Evolutionary conservation across 2,797 vertebrate genomes (phyloP).

Genomic region (Galaxias olidus): DNA sequence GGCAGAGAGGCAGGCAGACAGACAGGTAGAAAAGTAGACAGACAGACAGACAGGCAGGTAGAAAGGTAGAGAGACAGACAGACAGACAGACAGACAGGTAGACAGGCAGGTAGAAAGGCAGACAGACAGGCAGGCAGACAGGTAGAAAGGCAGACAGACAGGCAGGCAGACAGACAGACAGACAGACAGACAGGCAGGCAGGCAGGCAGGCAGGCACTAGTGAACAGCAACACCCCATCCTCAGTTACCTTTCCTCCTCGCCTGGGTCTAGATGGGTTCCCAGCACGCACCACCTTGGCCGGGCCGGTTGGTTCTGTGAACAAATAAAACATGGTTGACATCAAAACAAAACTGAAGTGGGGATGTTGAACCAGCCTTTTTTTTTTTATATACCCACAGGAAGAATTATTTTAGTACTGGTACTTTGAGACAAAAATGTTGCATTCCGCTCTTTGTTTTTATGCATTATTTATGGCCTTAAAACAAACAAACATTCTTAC

Average conservation of each 20-base stretch:
- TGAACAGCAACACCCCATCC: no score
- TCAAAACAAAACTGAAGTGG: no score
- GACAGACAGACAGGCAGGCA: neutral
- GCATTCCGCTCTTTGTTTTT: no score
- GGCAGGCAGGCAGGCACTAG: neutral
- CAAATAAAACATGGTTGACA: neutral
- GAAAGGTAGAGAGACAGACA: no score
- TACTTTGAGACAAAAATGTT: no score
- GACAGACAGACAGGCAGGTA: neutral
- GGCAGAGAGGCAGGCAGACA: neutral
- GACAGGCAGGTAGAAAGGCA: no score
- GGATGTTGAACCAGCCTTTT: no score
- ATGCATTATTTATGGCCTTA: no score
- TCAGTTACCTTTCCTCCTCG: slow-evolving; percentile 91
- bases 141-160: neutral
- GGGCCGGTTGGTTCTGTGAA: slow-evolving; percentile 84
- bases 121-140: neutral
- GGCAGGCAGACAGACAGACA: neutral
- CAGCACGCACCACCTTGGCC: slow-evolving; percentile 93
- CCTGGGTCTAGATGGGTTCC: slow-evolving; percentile 81
- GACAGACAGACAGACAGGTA: neutral
- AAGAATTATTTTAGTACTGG: no score
- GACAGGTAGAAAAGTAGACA: no score
- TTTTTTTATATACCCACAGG: no score
- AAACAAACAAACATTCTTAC: no score